Conservation (phyloP, 2,113 vertebrate species). For the Pygoscelis adeliae region DNA sequence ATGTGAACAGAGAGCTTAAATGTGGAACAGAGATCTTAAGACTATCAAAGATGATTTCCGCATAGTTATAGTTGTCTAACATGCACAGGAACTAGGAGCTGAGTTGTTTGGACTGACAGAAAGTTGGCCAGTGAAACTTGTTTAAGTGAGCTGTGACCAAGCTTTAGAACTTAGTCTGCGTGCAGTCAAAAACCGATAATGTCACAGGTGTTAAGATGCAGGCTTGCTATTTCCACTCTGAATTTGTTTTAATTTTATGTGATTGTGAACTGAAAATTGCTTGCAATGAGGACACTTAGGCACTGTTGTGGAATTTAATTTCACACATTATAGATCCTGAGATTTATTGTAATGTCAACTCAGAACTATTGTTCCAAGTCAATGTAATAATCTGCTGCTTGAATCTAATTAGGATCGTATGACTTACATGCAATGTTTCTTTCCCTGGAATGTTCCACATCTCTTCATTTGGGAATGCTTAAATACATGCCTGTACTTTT, state of each 20-base stretch:
- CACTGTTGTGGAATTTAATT: slow-evolving; percentile 60
- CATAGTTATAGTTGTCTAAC: neutral
- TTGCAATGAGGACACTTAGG: slow-evolving; percentile 56
- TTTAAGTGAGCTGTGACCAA: neutral
- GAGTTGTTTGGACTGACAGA: neutral
- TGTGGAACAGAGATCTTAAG: neutral
- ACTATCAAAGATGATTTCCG: neutral
- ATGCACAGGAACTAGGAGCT: neutral
- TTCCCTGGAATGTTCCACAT: slow-evolving; percentile 21
- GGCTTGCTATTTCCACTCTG: slow-evolving; percentile 33
- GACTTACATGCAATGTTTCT: slow-evolving; percentile 17
- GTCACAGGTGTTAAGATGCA: neutral
- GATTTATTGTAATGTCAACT: slow-evolving; percentile 53
- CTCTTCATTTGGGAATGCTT: slow-evolving; percentile 25
- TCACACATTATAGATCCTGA: slow-evolving; percentile 63
- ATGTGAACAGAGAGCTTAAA: fast-evolving
- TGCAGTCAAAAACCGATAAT: neutral
- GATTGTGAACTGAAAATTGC: slow-evolving; percentile 51
- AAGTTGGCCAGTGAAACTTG: neutral
- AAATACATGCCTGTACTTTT: neutral
- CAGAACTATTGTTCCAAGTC: slow-evolving; percentile 49
- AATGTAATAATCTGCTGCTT: slow-evolving; percentile 53
- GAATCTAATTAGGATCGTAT: slow-evolving; percentile 51
- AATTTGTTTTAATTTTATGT: slow-evolving; percentile 59
- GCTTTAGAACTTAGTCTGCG: neutral